Conservation (phyloP, 2,888 invertebrate genomes). For the Campoplex capitator region DNA sequence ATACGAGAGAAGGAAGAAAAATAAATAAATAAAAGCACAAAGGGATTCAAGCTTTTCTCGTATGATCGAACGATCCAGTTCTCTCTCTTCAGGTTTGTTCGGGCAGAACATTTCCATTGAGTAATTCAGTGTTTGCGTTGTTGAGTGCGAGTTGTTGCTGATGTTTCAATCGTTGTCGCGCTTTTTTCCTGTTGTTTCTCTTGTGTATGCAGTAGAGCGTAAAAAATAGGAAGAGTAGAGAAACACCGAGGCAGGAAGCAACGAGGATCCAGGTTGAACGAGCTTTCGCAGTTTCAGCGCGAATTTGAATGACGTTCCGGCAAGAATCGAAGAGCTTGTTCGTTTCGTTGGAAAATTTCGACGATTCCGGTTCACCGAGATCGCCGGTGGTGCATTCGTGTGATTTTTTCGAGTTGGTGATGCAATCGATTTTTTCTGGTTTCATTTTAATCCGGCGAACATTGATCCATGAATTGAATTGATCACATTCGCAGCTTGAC, state of each 20-base stretch:
- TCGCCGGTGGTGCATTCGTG: constrained; percentile 16
- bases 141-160: constrained; percentile 76
- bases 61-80: background rate
- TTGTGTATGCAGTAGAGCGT: constrained; percentile 80
- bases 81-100: constrained; percentile 68
- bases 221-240: constrained; percentile 74
- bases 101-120: constrained; percentile 75
- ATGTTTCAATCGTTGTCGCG: constrained; percentile 75
- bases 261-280: constrained; percentile 80
- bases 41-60: constrained; percentile 10
- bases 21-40: constrained; percentile 40
- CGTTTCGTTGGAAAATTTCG: constrained; percentile 73
- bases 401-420: background rate
- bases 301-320: constrained; percentile 70
- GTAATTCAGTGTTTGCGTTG: constrained; percentile 80
- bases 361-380: background rate
- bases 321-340: constrained; percentile 73
- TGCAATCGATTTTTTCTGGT: constrained; percentile 68
- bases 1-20: background rate
- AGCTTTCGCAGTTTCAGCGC: constrained; percentile 75
- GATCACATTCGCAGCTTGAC: constrained; percentile 74
- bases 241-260: constrained; percentile 75
- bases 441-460: constrained; percentile 69
- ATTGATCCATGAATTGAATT: constrained; percentile 76
- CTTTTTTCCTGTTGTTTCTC: constrained; percentile 77